These are phyloP conservation scores for Neocloeon triangulifer DNA, from an alignment of 1,140 invertebrate genomes.

Conservation along the genomic window DNA sequence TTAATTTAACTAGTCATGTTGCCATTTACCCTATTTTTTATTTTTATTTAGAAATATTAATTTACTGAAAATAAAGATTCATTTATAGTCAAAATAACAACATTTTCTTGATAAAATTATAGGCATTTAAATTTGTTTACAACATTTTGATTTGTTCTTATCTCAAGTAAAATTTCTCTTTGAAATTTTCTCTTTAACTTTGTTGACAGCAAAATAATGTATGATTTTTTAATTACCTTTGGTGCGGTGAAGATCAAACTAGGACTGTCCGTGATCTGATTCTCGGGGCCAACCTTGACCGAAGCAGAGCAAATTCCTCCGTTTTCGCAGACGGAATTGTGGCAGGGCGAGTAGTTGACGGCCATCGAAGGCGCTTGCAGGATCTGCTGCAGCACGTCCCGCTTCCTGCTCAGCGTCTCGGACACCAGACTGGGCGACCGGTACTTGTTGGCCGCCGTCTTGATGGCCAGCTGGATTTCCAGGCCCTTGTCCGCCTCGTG, in stretches of 20 bases:
- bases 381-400: constrained; percentile 31
- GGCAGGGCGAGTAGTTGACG: constrained; percentile 52
- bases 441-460: constrained; percentile 13
- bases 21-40: no score
- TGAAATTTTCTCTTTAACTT: no score
- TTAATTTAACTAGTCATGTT: no score
- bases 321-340: constrained; percentile 41
- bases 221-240: no score
- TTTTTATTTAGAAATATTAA: no score
- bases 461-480: constrained; percentile 44
- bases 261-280: constrained; percentile 50
- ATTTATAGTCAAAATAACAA: no score
- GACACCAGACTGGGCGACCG: constrained; percentile 31
- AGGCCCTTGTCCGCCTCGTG: constrained; percentile 34
- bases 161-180: no score
- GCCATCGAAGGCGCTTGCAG: constrained; percentile 28
- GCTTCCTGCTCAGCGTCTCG: constrained; percentile 37
- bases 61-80: no score
- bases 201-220: no score
- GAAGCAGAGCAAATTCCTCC: constrained; percentile 48
- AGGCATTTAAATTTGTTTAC: no score
- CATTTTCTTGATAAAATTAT: no score
- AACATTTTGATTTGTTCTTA: no score
- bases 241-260: constrained; percentile 60
- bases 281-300: constrained; percentile 40